Base-by-base conservation (phyloP, 2,888 invertebrate species). In the Drosophila peninsularis region DNA sequence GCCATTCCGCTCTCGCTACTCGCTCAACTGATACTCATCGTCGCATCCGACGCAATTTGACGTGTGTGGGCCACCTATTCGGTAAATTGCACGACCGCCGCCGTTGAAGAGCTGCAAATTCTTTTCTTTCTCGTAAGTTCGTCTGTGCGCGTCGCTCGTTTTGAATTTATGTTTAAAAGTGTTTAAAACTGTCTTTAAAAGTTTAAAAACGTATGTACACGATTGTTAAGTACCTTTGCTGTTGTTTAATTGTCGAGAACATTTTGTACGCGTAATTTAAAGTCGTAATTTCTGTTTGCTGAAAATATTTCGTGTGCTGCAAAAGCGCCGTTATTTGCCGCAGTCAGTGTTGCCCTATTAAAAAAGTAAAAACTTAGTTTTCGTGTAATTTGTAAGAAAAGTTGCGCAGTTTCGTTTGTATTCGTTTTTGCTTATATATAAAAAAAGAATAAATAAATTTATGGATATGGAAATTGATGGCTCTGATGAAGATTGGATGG, bases 261-360 rank as follows among this genome's bases (percentile, higher is more conserved):
- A 21, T 5, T 24, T 21, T 52, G 24, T 64, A 24, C 4, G 19
- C 53, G 27, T 64, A 14, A n/a, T 36, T 44, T 61, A 24, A 34
- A 1, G 14, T 32, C 19, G 53, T 24, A 21, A 50, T 54, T 45
- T 61, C 30, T 62, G 47, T 61, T 41, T 45, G 54, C 52, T 10
- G 30, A 1, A 34, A 52, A 36, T 30, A 50, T 39, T 24, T 30
- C 32, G 36, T 42, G 9, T 44, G 5, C 9, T 13, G 27, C 6
- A 17, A 54, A 78, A 64, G 69, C 50, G 53, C 68, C 68, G 72
- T 66, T 78, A 75, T 62, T 65, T 61, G 41, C 0, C 19, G 9
- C 17, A 11, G 37, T 9, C 50, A 53, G 49, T 34, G 56, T 49
- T 60, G 52, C 58, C 64, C 27, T 3, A 42, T 1, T 6, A 6